Evolutionary conservation across 2,113 vertebrate species (phyloP).

Genomic region (Sinosuthora webbiana): DNA sequence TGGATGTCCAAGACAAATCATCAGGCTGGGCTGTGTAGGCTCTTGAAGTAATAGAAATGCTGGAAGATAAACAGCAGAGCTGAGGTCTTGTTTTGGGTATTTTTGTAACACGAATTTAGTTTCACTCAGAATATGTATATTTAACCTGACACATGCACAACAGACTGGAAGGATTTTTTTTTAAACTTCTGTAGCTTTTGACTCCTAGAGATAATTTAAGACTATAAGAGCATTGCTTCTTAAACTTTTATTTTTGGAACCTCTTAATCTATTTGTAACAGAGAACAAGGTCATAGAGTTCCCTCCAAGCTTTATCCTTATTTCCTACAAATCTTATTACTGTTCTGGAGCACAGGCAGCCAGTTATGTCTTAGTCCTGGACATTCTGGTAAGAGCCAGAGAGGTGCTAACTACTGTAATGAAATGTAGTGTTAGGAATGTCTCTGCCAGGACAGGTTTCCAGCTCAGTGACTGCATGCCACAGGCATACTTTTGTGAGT

Average conservation of each 20-base stretch:
- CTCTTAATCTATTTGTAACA: slow-evolving; percentile 41
- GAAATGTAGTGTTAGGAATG: neutral
- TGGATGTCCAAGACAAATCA: neutral
- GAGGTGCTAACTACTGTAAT: neutral
- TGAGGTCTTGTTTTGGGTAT: neutral
- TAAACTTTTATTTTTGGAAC: slow-evolving; percentile 65
- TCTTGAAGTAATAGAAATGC: neutral
- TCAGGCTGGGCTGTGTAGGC: neutral
- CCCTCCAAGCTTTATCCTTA: slow-evolving; percentile 47
- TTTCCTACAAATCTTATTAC: slow-evolving; percentile 61
- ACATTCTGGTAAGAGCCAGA: neutral
- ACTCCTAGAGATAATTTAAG: slow-evolving; percentile 14
- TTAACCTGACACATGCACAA: slow-evolving; percentile 4
- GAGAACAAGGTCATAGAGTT: slow-evolving; percentile 46
- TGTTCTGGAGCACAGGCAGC: neutral
- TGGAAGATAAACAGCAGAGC: neutral
- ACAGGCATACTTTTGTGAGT: neutral
- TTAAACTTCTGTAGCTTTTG: slow-evolving; percentile 4
- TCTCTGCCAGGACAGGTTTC: neutral
- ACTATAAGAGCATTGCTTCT: neutral
- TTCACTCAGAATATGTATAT: neutral
- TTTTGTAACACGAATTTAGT: neutral
- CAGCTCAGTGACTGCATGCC: neutral
- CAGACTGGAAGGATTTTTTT: neutral
- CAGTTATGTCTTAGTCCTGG: neutral